Conservation (phyloP, 2,113 vertebrate genomes). For the Plectropomus leopardus region DNA sequence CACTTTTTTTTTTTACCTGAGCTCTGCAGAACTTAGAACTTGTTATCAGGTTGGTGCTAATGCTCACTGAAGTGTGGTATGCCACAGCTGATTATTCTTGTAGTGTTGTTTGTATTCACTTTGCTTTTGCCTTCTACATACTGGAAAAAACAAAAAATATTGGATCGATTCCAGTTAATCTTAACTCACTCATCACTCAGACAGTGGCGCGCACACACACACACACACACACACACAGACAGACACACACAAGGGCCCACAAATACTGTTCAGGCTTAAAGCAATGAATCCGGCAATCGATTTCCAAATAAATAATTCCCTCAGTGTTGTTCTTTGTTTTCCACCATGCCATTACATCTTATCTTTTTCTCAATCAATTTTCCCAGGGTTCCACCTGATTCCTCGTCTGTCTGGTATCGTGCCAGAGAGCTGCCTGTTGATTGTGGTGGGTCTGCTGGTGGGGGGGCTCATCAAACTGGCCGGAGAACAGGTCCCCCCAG, state of each 20-base stretch:
- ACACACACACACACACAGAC: neutral
- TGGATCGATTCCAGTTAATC: neutral
- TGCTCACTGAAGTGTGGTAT: conserved; percentile 19
- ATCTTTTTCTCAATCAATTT: conserved; percentile 16
- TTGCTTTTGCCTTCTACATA: too few species aligned
- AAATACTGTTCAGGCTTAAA: neutral
- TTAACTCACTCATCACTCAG: neutral
- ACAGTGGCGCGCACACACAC: neutral
- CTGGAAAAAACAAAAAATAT: neutral
- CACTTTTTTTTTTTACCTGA: neutral
- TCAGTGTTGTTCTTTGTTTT: neutral
- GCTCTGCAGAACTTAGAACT: neutral
- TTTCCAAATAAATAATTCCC: neutral
- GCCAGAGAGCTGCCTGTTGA: conserved; percentile 97
- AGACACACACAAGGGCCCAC: neutral
- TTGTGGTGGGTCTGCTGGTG: conserved; percentile 93
- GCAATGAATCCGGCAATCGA: neutral
- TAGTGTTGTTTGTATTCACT: too few species aligned
- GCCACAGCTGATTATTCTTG: conserved; percentile 24
- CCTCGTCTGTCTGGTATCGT: conserved; percentile 92
- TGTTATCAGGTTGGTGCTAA: neutral
- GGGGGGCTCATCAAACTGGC: conserved; percentile 94
- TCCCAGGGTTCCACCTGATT: conserved; percentile 94
- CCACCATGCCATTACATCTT: neutral
- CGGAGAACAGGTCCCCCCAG: conserved; percentile 88